Evolutionary conservation across 2,113 vertebrate genomes (phyloP).

Genomic region (Sylvilagus bachmani): DNA sequence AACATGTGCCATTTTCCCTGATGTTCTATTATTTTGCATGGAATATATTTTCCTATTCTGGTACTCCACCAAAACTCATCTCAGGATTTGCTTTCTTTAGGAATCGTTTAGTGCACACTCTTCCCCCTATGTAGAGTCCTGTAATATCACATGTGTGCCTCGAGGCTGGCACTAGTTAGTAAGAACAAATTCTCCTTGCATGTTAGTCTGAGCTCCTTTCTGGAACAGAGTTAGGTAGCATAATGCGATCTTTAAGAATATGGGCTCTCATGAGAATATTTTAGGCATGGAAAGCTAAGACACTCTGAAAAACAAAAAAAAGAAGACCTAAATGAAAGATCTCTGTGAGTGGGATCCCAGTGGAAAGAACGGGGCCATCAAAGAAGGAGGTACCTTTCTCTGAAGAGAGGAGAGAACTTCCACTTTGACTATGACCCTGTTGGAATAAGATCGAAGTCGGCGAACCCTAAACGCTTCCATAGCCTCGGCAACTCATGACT

Average conservation of each 20-base stretch:
- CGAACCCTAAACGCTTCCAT: too few relatives aligned
- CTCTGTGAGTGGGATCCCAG: too few relatives aligned
- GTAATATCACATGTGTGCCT: neutral
- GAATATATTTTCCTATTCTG: neutral
- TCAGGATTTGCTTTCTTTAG: neutral
- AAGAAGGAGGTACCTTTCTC: too few relatives aligned
- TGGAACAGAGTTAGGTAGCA: neutral
- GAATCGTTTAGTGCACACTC: neutral
- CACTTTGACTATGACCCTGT: too few relatives aligned
- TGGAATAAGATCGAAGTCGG: too few relatives aligned
- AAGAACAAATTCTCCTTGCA: conserved; percentile 2
- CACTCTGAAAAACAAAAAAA: too few relatives aligned
- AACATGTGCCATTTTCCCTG: neutral
- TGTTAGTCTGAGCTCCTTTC: neutral
- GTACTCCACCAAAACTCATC: neutral
- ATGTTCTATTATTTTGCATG: neutral
- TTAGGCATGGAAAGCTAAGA: too few relatives aligned
- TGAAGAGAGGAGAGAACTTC: too few relatives aligned
- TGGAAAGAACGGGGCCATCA: too few relatives aligned
- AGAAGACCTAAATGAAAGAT: too few relatives aligned
- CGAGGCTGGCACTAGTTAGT: neutral
- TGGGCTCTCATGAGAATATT: too few relatives aligned
- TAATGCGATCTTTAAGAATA: conserved; percentile 15
- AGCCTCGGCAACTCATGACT: too few relatives aligned
- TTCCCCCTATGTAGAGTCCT: neutral